phyloP scores from a whole-genome alignment of 2,888 invertebrate genomes.

The Trachelus stipa region DNA sequence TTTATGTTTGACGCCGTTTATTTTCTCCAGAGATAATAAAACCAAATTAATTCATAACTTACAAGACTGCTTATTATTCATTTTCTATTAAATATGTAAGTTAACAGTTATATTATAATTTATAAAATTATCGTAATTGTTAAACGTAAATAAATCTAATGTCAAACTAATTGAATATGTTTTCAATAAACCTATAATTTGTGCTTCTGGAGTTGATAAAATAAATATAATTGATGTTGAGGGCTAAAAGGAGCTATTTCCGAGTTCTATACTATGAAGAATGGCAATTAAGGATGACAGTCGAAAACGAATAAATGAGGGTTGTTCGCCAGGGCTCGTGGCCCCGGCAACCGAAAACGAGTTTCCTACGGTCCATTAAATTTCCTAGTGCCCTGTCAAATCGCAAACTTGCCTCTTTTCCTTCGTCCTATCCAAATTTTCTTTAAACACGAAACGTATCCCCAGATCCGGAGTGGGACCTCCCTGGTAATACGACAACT shows the following conservation, averaged over 20 bases:
- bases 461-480: background rate
- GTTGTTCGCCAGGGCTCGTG: background rate
- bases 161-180: background rate
- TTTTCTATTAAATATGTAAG: background rate
- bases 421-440: conserved; percentile 16
- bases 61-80: background rate
- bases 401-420: conserved; percentile 31
- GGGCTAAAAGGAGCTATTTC: background rate
- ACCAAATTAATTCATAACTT: background rate
- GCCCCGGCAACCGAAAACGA: background rate
- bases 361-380: conserved; percentile 19
- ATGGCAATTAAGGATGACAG: background rate
- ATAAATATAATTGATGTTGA: background rate
- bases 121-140: background rate
- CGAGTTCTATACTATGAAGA: background rate
- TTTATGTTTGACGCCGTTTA: background rate
- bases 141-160: background rate
- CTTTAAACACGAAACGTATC: background rate
- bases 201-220: background rate
- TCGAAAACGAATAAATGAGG: background rate
- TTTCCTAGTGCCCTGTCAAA: conserved; percentile 31
- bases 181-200: background rate
- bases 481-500: background rate
- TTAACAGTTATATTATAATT: background rate
- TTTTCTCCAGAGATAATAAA: background rate